Conservation (phyloP, 1,140 invertebrate species). For the Copidosoma floridanum region DNA sequence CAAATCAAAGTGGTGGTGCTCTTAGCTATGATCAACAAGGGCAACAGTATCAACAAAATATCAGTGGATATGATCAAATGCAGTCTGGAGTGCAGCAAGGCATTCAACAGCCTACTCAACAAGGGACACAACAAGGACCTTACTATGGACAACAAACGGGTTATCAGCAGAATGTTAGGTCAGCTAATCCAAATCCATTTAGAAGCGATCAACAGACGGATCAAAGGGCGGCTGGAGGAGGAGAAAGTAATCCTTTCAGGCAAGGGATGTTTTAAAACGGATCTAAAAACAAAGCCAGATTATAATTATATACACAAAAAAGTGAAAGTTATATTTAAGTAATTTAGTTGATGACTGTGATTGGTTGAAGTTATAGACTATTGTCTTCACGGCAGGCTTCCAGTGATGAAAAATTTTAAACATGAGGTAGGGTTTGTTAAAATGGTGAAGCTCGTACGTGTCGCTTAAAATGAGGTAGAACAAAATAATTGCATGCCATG, state of each 20-base stretch:
- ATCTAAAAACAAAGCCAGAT: background rate
- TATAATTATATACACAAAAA: background rate
- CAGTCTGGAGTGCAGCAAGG: slow-evolving; percentile 44
- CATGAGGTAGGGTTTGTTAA: slow-evolving; percentile 15
- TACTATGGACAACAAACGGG: slow-evolving; percentile 33
- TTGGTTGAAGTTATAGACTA: slow-evolving; percentile 24
- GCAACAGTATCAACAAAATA: slow-evolving; percentile 51
- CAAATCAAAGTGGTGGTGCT: slow-evolving; percentile 27
- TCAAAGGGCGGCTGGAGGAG: slow-evolving; percentile 44
- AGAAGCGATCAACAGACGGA: slow-evolving; percentile 48
- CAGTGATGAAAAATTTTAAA: slow-evolving; percentile 29
- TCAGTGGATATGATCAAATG: slow-evolving; percentile 46
- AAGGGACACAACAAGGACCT: slow-evolving; percentile 22
- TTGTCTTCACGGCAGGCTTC: slow-evolving; percentile 52
- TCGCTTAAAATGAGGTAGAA: background rate
- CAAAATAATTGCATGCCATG: background rate
- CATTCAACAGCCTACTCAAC: slow-evolving; percentile 15
- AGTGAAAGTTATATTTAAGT: slow-evolving; percentile 14
- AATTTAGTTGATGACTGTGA: slow-evolving; percentile 26
- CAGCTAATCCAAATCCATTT: slow-evolving; percentile 58
- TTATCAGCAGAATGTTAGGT: slow-evolving; percentile 39
- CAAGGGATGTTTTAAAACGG: slow-evolving; percentile 50
- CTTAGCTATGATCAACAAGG: slow-evolving; percentile 58
- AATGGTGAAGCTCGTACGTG: too few species aligned
- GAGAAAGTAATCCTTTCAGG: slow-evolving; percentile 62